Conservation (phyloP, 1,140 invertebrate genomes). For the Brachionus asplanchnoidis region DNA sequence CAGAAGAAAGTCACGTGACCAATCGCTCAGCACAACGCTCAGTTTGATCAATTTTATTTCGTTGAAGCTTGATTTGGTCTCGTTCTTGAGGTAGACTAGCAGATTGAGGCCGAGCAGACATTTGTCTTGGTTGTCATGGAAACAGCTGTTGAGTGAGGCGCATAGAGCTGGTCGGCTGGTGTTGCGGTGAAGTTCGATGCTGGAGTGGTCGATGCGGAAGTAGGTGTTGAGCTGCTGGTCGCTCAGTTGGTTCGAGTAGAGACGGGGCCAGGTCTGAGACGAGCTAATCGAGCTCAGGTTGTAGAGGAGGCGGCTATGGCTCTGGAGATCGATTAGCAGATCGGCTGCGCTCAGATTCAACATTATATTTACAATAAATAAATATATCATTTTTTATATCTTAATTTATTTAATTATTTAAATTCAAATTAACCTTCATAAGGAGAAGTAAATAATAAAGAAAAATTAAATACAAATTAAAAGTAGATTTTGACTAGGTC, state of each 20-base stretch:
- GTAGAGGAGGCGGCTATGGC: neutral
- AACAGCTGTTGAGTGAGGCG: neutral
- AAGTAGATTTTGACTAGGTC: too few species aligned
- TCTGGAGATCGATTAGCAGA: neutral
- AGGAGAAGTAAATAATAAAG: too few species aligned
- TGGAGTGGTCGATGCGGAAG: neutral
- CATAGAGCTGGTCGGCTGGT: neutral
- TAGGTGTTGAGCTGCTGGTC: neutral
- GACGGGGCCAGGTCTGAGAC: neutral
- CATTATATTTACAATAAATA: neutral
- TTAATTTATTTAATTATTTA: neutral
- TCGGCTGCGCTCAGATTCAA: too few species aligned
- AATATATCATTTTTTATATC: neutral
- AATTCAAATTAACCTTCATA: too few species aligned
- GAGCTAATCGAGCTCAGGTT: neutral
- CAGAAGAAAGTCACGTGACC: neutral
- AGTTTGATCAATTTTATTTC: conserved; percentile 1
- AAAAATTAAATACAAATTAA: too few species aligned
- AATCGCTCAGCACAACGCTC: neutral
- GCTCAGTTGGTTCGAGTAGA: neutral
- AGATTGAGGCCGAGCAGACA: neutral
- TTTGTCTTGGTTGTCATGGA: neutral
- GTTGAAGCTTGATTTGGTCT: conserved; percentile 5
- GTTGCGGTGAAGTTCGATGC: neutral
- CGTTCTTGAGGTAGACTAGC: neutral